These are phyloP conservation scores for Physocephala rufipes DNA, from an alignment of 2,888 invertebrate species.

Conservation along the genomic window DNA sequence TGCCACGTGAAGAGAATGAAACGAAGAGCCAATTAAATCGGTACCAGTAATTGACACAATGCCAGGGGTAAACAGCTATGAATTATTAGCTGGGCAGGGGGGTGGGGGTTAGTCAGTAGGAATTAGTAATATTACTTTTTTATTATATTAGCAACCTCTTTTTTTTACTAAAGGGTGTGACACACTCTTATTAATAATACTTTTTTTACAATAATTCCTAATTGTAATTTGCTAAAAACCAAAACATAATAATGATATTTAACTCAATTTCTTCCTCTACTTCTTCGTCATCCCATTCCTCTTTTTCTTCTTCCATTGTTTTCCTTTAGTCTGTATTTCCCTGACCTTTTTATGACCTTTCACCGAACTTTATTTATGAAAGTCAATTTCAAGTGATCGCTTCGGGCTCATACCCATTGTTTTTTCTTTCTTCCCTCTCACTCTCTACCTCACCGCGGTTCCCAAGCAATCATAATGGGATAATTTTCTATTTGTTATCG, in stretches of 20 bases:
- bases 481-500: constrained; percentile 15
- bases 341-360: constrained; percentile 21
- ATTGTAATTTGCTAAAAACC: too few species aligned
- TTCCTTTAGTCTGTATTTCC: background rate
- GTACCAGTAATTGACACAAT: too few species aligned
- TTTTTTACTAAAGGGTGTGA: too few species aligned
- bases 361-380: background rate
- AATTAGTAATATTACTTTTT: too few species aligned
- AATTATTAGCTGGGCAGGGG: too few species aligned
- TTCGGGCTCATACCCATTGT: background rate
- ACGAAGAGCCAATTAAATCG: too few species aligned
- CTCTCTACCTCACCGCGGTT: background rate
- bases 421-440: background rate
- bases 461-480: background rate
- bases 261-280: background rate
- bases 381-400: background rate
- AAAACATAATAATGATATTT: background rate
- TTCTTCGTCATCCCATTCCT: too few species aligned
- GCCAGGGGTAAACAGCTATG: too few species aligned
- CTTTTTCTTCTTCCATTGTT: background rate
- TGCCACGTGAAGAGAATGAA: constrained; percentile 4
- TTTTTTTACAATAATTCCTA: too few species aligned
- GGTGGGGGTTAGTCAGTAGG: background rate
- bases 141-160: too few species aligned
- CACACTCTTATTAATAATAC: too few species aligned